Base-by-base conservation (phyloP, 2,797 vertebrate species). In the Silurus aristotelis region DNA sequence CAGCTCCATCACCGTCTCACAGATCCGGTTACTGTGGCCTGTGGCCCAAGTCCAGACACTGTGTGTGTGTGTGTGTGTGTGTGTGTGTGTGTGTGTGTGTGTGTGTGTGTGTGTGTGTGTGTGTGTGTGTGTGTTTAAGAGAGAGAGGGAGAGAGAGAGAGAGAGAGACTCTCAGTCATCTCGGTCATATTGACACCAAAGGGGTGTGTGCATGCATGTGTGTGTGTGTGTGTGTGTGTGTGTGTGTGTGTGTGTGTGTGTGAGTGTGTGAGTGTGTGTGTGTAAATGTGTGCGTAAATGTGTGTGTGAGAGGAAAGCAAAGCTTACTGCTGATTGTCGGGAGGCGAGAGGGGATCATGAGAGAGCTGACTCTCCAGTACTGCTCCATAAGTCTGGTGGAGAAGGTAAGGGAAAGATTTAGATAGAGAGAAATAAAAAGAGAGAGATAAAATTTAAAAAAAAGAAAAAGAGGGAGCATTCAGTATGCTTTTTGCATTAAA, bases 341-440 rank as follows among this genome's bases (percentile, higher is more conserved):
- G 46, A 68, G 55, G n/a, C 27, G 75, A 68, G 73, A 76, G 58
- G 84, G 52, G 78, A 92, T 93, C 58, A 95, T 96, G 95, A 95
- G 95, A 94, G 95, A 96, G 88, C 89, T 95, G 20, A 93, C 93
- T 85, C 94, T 94, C 84, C 93, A 94, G 89, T 91, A 94, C 85
- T 94, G 95, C 88, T 92, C 93, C 25, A 91, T 94, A 89, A 93
- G 94, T 92, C 93, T 94, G 83, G 95, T 94, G 95, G 94, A 95
- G 89, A 95, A 95, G 95, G 95, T 95, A 95, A 94, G 94, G 56
- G n/a, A 15, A 31, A 52, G 20, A 56, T 13, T 52, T 52, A 56
- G 55, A 79, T 66, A 2, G 27, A 5, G 48, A 2, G 5, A 48
- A 5, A 52, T 55, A 80, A 63, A 73, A 48, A 55, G 20, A 17